Base-by-base conservation (phyloP, 2,797 vertebrate genomes). In the Anguilla anguilla region DNA sequence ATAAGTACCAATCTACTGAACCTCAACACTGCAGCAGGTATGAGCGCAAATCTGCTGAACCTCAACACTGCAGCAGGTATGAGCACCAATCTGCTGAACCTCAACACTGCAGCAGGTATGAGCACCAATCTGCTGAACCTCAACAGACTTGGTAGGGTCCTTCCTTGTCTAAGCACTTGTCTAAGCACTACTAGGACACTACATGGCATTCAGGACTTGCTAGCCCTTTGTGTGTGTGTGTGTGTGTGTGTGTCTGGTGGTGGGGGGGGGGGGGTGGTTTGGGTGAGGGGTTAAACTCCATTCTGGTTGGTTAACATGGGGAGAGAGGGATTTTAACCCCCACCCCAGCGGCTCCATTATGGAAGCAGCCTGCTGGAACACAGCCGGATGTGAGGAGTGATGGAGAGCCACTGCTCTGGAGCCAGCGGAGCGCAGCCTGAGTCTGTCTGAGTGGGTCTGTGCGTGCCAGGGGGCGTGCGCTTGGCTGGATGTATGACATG, bases 211-310 rank as follows among this genome's bases (percentile, higher is more conserved):
- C 13, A 15, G 35, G 39, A 19, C 51, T 35, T 55, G 28, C 55
- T 31, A 17, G 57, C n/a, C 28, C 3, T 13, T n/a, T 57, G 15
- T 59, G 28, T 39, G 69, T 74, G 49, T 69, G 74, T 25, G 31
- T 19, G 69, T 69, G 81, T 22, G 46, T 49, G 43, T 83, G 57
- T 49, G 49, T 55, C 77, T 1, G n/a, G 51, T 53, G 51, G 51
- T 53, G 51, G 10, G 51, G 39, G 39, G 39, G 39, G 39, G 43
- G 25, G 81, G 39, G 46, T 67, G 69, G 25, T 28, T 6, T 28
- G 77, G 22, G 61, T 10, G 39, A 85, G 53, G 59, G 85, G 86
- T 53, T 77, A 81, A 46, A 89, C 53, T 89, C 86, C 64, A 17
- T 55, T 22, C 59, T 72, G 81, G 46, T 72, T 57, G 46, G 46